Conservation (phyloP, 2,888 invertebrate genomes). For the Synergus laeviventris region DNA sequence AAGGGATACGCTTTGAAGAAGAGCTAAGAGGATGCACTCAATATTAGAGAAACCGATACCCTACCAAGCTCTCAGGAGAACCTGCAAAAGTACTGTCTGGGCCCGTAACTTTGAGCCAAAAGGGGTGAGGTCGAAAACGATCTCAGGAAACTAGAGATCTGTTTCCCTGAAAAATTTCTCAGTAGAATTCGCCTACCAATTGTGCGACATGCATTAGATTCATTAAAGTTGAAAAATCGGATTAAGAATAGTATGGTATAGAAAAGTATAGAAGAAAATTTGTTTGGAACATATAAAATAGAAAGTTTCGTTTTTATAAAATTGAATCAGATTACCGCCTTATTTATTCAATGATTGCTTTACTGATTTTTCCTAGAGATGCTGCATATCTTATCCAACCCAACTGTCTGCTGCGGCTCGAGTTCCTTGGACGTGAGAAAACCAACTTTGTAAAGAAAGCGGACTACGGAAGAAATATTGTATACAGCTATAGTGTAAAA, state of each 20-base stretch:
- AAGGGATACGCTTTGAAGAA: conserved; percentile 46
- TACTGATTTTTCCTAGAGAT: not conserved
- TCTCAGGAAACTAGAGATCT: conserved; percentile 41
- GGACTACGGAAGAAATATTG: not conserved
- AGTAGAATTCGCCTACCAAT: no score
- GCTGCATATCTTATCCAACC: conserved; percentile 20
- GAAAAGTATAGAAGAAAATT: no score
- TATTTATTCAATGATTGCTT: not conserved
- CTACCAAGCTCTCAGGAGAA: conserved; percentile 23
- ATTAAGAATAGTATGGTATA: no score
- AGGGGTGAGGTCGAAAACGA: conserved; percentile 45
- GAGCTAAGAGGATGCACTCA: conserved; percentile 46
- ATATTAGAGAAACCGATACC: conserved; percentile 53
- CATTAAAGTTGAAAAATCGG: no score
- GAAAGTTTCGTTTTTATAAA: no score
- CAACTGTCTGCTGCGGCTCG: conserved; percentile 22
- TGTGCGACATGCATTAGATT: no score
- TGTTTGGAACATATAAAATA: no score
- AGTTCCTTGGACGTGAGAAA: conserved; percentile 34
- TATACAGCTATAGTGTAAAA: conserved; percentile 15
- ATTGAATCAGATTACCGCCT: no score
- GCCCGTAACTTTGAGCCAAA: conserved; percentile 30
- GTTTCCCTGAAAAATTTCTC: not conserved
- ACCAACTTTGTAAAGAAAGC: conserved; percentile 18
- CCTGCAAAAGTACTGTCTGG: conserved; percentile 23